These are phyloP conservation scores for Thereva unica DNA, from an alignment of 2,888 invertebrate genomes.

Conservation along the genomic window DNA sequence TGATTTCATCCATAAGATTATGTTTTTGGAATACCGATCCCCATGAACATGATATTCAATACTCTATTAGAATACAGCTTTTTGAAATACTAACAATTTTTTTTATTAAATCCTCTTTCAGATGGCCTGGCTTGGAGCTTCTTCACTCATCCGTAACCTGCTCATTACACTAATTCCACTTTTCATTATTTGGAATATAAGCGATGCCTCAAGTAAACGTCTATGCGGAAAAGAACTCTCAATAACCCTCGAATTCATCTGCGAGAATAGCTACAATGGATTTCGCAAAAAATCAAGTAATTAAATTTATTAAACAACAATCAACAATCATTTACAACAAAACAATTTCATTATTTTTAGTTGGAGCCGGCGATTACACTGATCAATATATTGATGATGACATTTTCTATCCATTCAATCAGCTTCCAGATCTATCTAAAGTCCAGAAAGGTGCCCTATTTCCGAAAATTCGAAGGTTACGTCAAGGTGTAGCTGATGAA, in stretches of 20 bases:
- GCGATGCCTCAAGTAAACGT: slow-evolving; percentile 1
- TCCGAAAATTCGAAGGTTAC: slow-evolving; percentile 8
- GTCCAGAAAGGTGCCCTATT: not conserved
- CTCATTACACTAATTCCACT: too few relatives aligned
- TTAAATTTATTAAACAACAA: not conserved
- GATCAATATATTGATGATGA: slow-evolving; percentile 6
- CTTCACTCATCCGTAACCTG: too few relatives aligned
- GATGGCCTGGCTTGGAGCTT: too few relatives aligned
- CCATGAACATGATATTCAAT: too few relatives aligned
- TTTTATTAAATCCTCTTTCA: too few relatives aligned
- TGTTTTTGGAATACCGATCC: too few relatives aligned
- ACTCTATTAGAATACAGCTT: too few relatives aligned
- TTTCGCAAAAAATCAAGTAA: not conserved
- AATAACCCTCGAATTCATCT: not conserved
- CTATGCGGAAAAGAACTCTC: not conserved
- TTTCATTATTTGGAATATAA: not conserved
- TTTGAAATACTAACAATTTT: too few relatives aligned
- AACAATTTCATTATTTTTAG: not conserved
- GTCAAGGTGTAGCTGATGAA: slow-evolving; percentile 15
- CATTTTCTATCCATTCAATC: not conserved
- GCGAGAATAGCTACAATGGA: not conserved
- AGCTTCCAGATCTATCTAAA: not conserved
- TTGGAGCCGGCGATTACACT: not conserved
- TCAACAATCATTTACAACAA: not conserved
- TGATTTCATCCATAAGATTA: too few relatives aligned